Base-by-base conservation (phyloP, 1,140 invertebrate species). In the Belonocnema kinseyi region DNA sequence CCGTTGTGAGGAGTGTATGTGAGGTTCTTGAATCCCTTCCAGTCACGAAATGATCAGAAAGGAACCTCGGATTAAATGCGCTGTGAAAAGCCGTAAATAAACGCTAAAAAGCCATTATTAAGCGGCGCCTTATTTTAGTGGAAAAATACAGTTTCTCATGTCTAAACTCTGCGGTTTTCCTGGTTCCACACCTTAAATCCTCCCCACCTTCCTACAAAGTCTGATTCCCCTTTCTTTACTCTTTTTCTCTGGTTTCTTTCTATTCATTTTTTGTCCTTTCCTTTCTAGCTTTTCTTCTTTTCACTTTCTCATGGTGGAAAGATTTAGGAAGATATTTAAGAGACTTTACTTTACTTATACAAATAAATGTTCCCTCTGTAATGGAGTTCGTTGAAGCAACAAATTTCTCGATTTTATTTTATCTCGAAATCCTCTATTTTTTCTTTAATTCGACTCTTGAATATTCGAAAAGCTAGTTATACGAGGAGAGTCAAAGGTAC, bases 321-420 rank as follows among this genome's bases (percentile, higher is more conserved):
- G 16, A 66, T 66, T 66, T 66, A 46, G n/a, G n/a, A 40, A 66
- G 33, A n/a, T 66, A 66, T 66, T 66, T 66, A 66, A 66, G 26
- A 66, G 61, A 40, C n/a, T 66, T 66, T 33, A 66, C 58, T 66
- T 33, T 66, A 14, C 12, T 33, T 5, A 66, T 66, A 66, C 40
- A 40, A 66, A 66, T 66, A 33, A 66, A 66, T 46, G 21, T 66
- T 33, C 13, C 46, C 6, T 40, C 21, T 46, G 12, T 66, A 66
- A 66, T 66, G 61, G 61, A 66, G 13, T 66, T 66, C 33, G 26
- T 40, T 40, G 61, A 66, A 16, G 61, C 61, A 66, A 66, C 61
- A 66, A 66, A 21, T 66, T 66, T 40, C 61, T n/a, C 26, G 61
- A 33, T 66, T 66, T 66, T 66, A 66, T 66, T n/a, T 66, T 40